Conservation (phyloP, 2,113 vertebrate species). For the Bujurquina vittata region DNA sequence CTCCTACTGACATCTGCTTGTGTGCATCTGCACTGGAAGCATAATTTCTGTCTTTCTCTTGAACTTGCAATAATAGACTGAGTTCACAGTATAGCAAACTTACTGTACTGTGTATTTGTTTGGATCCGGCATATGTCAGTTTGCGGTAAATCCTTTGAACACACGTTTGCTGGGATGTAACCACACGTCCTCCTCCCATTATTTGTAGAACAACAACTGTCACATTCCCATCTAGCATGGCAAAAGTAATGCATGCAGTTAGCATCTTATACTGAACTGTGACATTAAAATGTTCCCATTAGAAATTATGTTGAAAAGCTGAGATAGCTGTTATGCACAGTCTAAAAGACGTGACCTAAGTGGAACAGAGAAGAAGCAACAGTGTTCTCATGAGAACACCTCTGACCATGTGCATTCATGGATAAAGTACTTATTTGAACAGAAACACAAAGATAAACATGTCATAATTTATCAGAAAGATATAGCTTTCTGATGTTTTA, state of each 20-base stretch:
- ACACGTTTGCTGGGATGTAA: not conserved
- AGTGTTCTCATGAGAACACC: not conserved
- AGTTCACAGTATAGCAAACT: not conserved
- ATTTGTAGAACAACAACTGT: not conserved
- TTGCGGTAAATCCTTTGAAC: not conserved
- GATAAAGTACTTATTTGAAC: not conserved
- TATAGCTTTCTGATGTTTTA: not conserved
- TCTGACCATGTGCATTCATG: not conserved
- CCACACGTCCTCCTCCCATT: not conserved
- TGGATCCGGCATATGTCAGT: slow-evolving; percentile 28
- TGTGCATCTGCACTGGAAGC: not conserved
- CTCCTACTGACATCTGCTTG: not conserved
- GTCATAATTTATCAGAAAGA: not conserved
- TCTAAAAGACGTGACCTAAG: not conserved
- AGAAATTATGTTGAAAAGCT: not conserved
- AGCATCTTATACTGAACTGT: slow-evolving; percentile 9
- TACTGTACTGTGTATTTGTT: not conserved
- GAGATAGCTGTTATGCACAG: not conserved
- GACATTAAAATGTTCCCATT: not conserved
- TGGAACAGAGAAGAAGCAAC: not conserved
- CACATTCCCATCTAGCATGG: not conserved
- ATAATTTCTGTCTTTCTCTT: not conserved
- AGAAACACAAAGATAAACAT: not conserved
- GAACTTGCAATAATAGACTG: slow-evolving; percentile 8
- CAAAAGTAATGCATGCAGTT: not conserved